Percentiles rank a stretch among this genome's conserved stretches.
Conservation (phyloP, 2,888 invertebrate genomes). For the Caradrina kadenii region DNA sequence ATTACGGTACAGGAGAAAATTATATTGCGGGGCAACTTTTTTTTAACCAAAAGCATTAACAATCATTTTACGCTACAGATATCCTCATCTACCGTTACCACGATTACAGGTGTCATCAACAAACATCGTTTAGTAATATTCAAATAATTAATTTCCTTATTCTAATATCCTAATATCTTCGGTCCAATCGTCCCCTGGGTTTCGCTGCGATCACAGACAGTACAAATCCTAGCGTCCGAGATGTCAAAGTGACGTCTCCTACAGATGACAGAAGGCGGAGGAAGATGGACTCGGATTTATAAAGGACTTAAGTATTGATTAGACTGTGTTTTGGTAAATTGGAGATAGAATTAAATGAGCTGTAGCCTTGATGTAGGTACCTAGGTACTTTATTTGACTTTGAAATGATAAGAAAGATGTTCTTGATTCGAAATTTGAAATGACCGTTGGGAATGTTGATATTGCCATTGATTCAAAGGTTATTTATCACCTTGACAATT, state of each 20-base stretch:
- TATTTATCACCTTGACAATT: too few species aligned
- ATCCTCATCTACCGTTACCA: background rate
- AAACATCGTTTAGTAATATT: slow-evolving; percentile 18
- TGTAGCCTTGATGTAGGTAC: background rate
- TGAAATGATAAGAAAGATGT: background rate
- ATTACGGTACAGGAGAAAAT: too few species aligned
- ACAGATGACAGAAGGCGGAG: slow-evolving; percentile 43
- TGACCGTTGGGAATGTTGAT: background rate
- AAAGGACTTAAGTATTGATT: slow-evolving; percentile 58
- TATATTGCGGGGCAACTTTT: too few species aligned
- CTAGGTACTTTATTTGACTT: background rate
- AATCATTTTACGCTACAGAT: background rate
- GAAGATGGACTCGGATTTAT: slow-evolving; percentile 38
- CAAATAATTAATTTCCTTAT: slow-evolving; percentile 47
- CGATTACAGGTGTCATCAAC: background rate
- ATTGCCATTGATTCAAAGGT: slow-evolving; percentile 11
- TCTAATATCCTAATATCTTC: slow-evolving; percentile 42
- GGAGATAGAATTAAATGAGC: slow-evolving; percentile 2
- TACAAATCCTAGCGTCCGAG: slow-evolving; percentile 57
- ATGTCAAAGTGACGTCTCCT: slow-evolving; percentile 52
- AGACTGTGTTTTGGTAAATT: slow-evolving; percentile 46
- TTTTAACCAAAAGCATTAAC: background rate
- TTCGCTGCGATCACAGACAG: slow-evolving; percentile 40
- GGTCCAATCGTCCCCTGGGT: slow-evolving; percentile 52
- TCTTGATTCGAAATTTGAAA: background rate